phyloP scores from a whole-genome alignment of 2,113 vertebrate genomes.

The Sigmodon hispidus region DNA sequence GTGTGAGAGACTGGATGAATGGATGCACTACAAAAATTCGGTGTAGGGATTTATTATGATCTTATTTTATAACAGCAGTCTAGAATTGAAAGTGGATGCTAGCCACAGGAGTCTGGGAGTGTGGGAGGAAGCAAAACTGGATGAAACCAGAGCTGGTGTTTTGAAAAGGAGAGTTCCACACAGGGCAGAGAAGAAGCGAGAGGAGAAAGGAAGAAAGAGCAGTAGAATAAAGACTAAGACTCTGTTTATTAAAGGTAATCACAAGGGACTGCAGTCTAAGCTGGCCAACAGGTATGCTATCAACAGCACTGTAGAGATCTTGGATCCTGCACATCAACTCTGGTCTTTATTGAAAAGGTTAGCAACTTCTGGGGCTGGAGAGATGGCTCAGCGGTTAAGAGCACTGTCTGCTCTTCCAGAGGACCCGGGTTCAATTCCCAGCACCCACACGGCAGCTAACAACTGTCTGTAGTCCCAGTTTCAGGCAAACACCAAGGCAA shows the following conservation, averaged over 20 bases:
- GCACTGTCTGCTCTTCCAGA: no score
- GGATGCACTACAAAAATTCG: not conserved
- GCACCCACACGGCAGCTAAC: no score
- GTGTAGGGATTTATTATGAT: not conserved
- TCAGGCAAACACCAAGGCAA: no score
- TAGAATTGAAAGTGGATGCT: conserved; percentile 10
- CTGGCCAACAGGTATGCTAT: not conserved
- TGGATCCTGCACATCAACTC: not conserved
- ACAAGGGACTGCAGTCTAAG: not conserved
- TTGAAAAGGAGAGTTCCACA: not conserved
- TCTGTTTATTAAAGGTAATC: not conserved
- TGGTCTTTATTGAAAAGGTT: conserved; percentile 9
- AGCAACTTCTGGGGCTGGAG: no score
- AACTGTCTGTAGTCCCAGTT: no score
- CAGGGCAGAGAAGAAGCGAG: no score
- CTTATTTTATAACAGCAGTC: not conserved
- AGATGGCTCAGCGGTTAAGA: no score
- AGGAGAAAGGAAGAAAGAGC: no score
- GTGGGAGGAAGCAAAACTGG: not conserved
- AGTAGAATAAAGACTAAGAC: not conserved
- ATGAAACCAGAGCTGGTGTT: not conserved
- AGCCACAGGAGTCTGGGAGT: not conserved
- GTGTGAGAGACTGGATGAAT: not conserved
- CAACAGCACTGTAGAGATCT: not conserved
- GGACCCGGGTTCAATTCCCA: no score